Base-by-base conservation (phyloP, 2,113 vertebrate genomes). In the Myiopsitta monachus region DNA sequence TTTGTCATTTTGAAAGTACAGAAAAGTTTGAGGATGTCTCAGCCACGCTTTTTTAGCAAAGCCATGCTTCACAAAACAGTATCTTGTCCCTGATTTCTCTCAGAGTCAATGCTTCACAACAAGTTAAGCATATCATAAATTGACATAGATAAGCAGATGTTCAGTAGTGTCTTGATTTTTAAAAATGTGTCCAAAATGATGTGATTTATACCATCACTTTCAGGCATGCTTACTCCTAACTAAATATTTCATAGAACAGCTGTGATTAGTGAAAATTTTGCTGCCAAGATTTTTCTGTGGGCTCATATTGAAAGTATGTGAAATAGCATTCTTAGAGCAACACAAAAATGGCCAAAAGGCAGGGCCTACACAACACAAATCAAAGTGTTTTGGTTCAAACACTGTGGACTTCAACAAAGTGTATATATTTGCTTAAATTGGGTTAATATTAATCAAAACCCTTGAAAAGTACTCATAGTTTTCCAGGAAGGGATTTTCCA, bases 171-270 rank as follows among this genome's bases (percentile, higher is more conserved):
- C 82, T 94, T 55, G 9, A 67, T 59, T 39, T 90, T 64, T 72
- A 23, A 90, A 95, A 77, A 92, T 63, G 52, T 91, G 72, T 85
- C 94, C 82, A 75, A 90, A 96, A 88, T 16, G 6, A 92, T 69
- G 70, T 88, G 85, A 97, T 96, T 97, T 95, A 96, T 84, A 80
- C n/a, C 59, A 91, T 52, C 39, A 96, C 57, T 94, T 59, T 74
- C n/a, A 94, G 85, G 59, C 55, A 90, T 73, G 72, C 63, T 95
- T 95, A 82, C 26, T 92, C 68, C 62, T 96, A 93, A n/a, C 69
- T 77, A 79, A 95, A 46, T 43, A 77, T 89, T 94, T 95, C 54
- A 84, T 77, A 81, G 14, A 92, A 92, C 92, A 97, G 90, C 78
- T 97, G 92, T 80, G 68, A 87, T 90, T 52, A 95, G 67, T 61